These are phyloP conservation scores for Serrognathus titanus DNA, from an alignment of 2,888 invertebrate species.

Conservation along the genomic window DNA sequence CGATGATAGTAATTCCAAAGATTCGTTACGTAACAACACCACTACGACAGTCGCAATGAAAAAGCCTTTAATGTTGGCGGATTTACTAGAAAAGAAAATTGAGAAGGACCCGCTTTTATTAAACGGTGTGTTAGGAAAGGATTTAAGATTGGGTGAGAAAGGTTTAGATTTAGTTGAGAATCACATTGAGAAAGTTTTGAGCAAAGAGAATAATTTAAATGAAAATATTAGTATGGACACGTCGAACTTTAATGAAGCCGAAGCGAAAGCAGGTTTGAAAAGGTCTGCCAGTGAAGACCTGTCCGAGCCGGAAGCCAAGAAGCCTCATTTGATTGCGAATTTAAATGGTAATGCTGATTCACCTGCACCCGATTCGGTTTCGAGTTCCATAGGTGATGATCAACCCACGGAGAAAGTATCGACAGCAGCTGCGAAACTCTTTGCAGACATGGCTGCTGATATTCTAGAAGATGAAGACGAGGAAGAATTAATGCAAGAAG, in stretches of 20 bases:
- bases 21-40: slow-evolving; percentile 38
- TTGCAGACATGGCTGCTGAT: slow-evolving; percentile 81
- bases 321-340: slow-evolving; percentile 36
- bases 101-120: slow-evolving; percentile 57
- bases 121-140: slow-evolving; percentile 58
- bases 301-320: slow-evolving; percentile 50
- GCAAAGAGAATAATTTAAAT: slow-evolving; percentile 33
- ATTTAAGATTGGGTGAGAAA: slow-evolving; percentile 57
- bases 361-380: slow-evolving; percentile 50
- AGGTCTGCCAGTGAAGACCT: slow-evolving; percentile 44
- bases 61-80: slow-evolving; percentile 73
- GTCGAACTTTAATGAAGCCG: slow-evolving; percentile 35
- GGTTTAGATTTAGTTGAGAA: slow-evolving; percentile 61
- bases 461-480: slow-evolving; percentile 79
- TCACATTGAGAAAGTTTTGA: slow-evolving; percentile 54
- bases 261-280: slow-evolving; percentile 46
- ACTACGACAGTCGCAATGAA: slow-evolving; percentile 44
- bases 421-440: slow-evolving; percentile 80
- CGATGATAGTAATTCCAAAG: slow-evolving; percentile 57
- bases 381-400: slow-evolving; percentile 51
- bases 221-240: slow-evolving; percentile 20
- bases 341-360: slow-evolving; percentile 45
- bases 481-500: slow-evolving; percentile 44
- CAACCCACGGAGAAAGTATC: slow-evolving; percentile 61
- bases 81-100: slow-evolving; percentile 75